Evolutionary conservation across 2,888 invertebrate genomes (phyloP).

Genomic region (Nemotelus pantherinus): DNA sequence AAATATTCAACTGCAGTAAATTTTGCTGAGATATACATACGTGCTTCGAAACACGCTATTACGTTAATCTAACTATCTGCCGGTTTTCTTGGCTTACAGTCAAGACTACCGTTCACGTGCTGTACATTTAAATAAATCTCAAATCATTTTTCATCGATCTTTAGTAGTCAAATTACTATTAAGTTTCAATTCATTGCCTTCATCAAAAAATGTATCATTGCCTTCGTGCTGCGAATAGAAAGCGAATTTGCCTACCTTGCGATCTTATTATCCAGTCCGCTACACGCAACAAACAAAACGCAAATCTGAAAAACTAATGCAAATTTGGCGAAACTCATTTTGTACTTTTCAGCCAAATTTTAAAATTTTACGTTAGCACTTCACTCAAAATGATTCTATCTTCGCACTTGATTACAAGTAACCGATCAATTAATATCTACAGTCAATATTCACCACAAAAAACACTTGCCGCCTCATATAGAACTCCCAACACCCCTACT

Average conservation of each 20-base stretch:
- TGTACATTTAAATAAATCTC: not conserved
- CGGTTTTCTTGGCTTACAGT: no score
- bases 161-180: slow-evolving; percentile 9
- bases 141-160: not conserved
- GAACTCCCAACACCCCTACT: no score
- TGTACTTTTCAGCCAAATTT: not conserved
- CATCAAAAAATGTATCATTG: not conserved
- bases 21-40: no score
- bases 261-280: not conserved
- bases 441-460: no score
- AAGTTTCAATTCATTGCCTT: not conserved
- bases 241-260: not conserved
- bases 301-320: not conserved
- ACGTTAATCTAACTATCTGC: no score
- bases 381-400: not conserved
- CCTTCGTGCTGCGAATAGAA: slow-evolving; percentile 8
- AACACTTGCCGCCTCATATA: no score
- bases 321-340: slow-evolving; percentile 12
- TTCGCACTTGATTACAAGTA: no score
- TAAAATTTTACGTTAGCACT: not conserved
- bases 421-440: no score
- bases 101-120: not conserved
- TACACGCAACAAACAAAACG: slow-evolving; percentile 1
- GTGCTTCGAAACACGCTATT: no score
- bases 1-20: no score